These are phyloP conservation scores for Pogonocherus hispidulus DNA, from an alignment of 2,888 invertebrate genomes.

Conservation along the genomic window DNA sequence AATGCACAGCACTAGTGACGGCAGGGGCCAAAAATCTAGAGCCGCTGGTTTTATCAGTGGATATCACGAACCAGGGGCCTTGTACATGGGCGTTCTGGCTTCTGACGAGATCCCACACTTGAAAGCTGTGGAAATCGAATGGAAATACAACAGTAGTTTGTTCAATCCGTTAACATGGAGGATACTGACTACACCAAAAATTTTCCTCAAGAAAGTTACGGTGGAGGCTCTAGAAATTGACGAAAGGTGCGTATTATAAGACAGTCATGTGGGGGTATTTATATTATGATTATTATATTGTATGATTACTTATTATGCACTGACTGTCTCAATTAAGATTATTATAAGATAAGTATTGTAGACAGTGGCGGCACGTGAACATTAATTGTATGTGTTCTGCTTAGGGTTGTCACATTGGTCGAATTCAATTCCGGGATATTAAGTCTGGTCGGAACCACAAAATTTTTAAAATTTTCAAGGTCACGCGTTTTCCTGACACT, in stretches of 20 bases:
- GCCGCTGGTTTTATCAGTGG: constrained; percentile 61
- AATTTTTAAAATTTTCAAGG: too few species aligned
- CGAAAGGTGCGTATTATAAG: constrained; percentile 71
- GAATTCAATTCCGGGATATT: too few species aligned
- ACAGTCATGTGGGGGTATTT: too few species aligned
- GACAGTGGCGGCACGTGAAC: too few species aligned
- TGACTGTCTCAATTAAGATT: too few species aligned
- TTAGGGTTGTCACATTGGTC: too few species aligned
- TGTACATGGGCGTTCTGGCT: constrained; percentile 78
- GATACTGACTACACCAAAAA: constrained; percentile 79
- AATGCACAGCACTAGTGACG: constrained; percentile 75
- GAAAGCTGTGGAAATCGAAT: constrained; percentile 79
- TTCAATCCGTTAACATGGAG: constrained; percentile 90
- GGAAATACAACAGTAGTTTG: constrained; percentile 84
- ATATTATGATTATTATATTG: too few species aligned
- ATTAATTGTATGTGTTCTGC: too few species aligned
- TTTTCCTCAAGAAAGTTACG: constrained; percentile 80
- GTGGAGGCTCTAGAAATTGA: constrained; percentile 81
- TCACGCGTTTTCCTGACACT: too few species aligned
- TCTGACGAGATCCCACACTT: constrained; percentile 78
- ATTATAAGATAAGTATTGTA: too few species aligned
- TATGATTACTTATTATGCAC: too few species aligned
- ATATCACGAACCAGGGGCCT: constrained; percentile 81
- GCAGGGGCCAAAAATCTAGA: constrained; percentile 59
- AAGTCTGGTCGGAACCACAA: too few species aligned